Conservation (phyloP, 2,797 vertebrate species). For the Sebastes miniatus region DNA sequence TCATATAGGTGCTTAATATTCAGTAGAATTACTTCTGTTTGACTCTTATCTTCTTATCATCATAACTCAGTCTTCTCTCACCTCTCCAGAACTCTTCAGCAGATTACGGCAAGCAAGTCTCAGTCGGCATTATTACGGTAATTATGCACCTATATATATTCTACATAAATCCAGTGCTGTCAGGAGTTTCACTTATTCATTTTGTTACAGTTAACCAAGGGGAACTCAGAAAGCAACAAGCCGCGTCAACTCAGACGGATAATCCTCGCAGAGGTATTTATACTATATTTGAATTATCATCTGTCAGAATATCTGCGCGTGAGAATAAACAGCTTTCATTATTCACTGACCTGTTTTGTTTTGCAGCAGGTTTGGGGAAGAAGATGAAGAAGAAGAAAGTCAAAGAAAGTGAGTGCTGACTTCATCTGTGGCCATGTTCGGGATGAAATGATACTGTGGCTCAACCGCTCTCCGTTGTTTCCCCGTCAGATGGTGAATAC, state of each 20-base stretch:
- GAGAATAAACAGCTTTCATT: background rate
- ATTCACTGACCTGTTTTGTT: background rate
- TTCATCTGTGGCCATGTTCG: background rate
- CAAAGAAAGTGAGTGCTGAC: slow-evolving; percentile 52
- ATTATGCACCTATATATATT: background rate
- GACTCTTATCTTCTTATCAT: background rate
- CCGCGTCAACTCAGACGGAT: background rate
- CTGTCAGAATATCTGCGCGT: background rate
- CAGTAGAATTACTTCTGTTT: background rate
- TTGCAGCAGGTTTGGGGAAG: slow-evolving; percentile 24
- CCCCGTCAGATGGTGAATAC: slow-evolving; percentile 53
- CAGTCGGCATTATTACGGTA: slow-evolving; percentile 64
- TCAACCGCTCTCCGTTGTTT: slow-evolving; percentile 24
- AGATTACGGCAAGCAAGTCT: slow-evolving; percentile 60
- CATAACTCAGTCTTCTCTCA: background rate
- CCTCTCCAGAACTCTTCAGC: slow-evolving; percentile 56
- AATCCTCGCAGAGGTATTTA: slow-evolving; percentile 38
- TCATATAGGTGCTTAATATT: slow-evolving; percentile 54
- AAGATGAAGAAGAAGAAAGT: slow-evolving; percentile 43
- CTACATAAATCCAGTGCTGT: background rate
- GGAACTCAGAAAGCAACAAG: slow-evolving; percentile 47
- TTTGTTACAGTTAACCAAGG: slow-evolving; percentile 59
- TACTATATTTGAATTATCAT: background rate
- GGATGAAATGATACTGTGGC: background rate
- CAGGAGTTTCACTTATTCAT: slow-evolving; percentile 1